Conservation (phyloP, 2,797 vertebrate genomes). For the Hyperoplus lanceolatus region DNA sequence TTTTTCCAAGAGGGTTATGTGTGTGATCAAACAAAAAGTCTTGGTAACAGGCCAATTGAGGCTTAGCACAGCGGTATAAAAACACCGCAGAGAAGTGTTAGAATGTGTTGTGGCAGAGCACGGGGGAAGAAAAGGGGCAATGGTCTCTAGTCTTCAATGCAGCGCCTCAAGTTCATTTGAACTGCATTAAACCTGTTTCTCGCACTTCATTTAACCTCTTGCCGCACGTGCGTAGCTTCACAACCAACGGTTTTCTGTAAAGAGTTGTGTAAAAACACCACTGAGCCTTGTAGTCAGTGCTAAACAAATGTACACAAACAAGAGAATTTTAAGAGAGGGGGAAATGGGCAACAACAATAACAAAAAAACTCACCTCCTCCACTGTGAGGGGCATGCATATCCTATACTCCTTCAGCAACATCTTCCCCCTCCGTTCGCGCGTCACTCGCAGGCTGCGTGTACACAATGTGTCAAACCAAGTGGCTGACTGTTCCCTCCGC, state of each 20-base stretch:
- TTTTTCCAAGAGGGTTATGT: no score
- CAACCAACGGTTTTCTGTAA: background rate
- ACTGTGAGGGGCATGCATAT: conserved; percentile 98
- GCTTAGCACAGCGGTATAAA: background rate
- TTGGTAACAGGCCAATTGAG: background rate
- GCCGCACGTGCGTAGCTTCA: conserved; percentile 36
- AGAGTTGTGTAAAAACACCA: background rate
- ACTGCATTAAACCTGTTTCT: background rate
- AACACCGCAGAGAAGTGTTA: background rate
- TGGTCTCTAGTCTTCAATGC: background rate
- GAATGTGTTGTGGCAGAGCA: background rate
- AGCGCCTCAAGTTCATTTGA: conserved; percentile 29
- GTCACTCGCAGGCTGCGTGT: conserved; percentile 15
- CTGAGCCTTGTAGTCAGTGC: background rate
- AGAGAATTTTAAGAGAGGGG: background rate
- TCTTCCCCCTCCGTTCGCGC: conserved; percentile 78
- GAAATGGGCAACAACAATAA: background rate
- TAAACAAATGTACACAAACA: background rate
- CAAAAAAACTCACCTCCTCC: conserved; percentile 90
- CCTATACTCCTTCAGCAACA: conserved; percentile 98
- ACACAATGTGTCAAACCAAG: conserved; percentile 56
- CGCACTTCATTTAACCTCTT: background rate
- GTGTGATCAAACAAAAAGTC: background rate
- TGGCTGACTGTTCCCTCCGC: conserved; percentile 47
- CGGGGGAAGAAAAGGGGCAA: background rate